Conservation (phyloP, 2,888 invertebrate genomes). For the Lasioglossum lativentre region DNA sequence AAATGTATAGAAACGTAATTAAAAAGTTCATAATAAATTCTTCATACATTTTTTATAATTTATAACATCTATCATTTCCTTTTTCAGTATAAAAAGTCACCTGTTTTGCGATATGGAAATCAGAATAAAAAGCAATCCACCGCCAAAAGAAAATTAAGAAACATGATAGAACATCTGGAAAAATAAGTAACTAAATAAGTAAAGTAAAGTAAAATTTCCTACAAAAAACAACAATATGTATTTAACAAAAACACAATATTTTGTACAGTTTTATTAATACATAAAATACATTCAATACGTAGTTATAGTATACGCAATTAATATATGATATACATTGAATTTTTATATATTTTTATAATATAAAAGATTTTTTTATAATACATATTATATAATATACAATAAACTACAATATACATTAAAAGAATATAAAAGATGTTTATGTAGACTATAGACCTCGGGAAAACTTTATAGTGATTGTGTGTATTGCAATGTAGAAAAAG, state of each 20-base stretch:
- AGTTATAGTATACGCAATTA: background rate
- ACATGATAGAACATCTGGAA: background rate
- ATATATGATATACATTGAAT: background rate
- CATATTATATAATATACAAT: background rate
- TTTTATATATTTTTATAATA: too few species aligned
- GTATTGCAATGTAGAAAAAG: conserved; percentile 20
- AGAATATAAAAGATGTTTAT: background rate
- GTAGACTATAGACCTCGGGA: background rate
- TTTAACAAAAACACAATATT: background rate
- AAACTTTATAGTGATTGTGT: background rate
- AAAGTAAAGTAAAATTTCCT: background rate
- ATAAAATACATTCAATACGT: background rate
- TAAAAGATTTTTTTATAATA: background rate
- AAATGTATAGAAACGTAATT: conserved; percentile 70
- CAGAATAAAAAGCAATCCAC: conserved; percentile 14
- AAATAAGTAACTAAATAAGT: background rate
- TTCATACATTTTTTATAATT: background rate
- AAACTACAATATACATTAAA: too few species aligned
- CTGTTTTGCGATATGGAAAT: background rate
- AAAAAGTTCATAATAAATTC: background rate
- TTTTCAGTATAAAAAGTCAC: conserved; percentile 13
- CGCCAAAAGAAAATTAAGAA: background rate
- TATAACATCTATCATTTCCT: background rate
- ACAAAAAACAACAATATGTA: conserved; percentile 14
- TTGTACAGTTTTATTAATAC: background rate